Evolutionary conservation across 2,797 vertebrate species (phyloP).

Genomic region (Coregonus sp.): DNA sequence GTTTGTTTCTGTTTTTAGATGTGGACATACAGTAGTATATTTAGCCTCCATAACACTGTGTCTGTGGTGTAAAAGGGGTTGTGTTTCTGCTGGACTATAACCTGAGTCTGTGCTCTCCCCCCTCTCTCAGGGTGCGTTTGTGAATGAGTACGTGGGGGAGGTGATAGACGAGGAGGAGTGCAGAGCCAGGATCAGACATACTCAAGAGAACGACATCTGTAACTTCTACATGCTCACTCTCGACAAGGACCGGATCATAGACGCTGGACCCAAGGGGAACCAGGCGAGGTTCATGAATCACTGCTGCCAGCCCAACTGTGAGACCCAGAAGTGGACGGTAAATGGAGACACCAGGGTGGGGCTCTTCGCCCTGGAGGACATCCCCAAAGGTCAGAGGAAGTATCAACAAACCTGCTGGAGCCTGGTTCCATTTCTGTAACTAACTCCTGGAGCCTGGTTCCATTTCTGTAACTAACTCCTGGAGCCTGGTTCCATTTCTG

Average conservation of each 20-base stretch:
- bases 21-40: too few relatives aligned
- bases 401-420: background rate
- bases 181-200: constrained; percentile 89
- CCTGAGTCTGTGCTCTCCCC: background rate
- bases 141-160: constrained; percentile 97
- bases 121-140: constrained; percentile 89
- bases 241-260: constrained; percentile 99
- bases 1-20: too few relatives aligned
- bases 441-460: too few relatives aligned
- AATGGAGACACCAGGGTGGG: constrained; percentile 97
- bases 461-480: too few relatives aligned
- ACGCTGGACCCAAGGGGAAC: constrained; percentile 98
- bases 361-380: constrained; percentile 92
- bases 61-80: background rate
- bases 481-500: too few relatives aligned
- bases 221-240: constrained; percentile 99
- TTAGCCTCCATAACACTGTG: background rate
- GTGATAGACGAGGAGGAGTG: constrained; percentile 98
- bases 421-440: too few relatives aligned
- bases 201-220: constrained; percentile 95
- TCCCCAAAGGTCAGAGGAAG: constrained; percentile 85
- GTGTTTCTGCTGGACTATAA: background rate
- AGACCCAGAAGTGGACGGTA: constrained; percentile 99
- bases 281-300: constrained; percentile 99
- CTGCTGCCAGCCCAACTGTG: constrained; percentile 97